Conservation (phyloP, 2,888 invertebrate genomes). For the Abrostola triplasia region DNA sequence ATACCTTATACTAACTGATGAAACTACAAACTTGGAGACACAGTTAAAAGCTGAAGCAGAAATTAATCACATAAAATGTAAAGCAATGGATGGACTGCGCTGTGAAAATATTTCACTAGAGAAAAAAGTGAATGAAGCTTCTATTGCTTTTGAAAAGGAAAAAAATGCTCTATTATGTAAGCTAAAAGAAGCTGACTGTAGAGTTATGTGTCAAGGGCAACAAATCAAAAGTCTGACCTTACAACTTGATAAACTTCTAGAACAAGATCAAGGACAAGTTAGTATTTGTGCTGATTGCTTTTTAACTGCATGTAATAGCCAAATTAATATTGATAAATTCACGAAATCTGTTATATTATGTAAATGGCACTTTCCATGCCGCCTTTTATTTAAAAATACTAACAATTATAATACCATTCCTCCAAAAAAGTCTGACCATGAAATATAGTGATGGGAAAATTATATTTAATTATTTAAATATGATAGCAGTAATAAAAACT, state of each 20-base stretch:
- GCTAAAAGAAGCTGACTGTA: constrained; percentile 86
- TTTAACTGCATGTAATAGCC: neutral
- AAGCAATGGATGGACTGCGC: constrained; percentile 72
- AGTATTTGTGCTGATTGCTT: constrained; percentile 14
- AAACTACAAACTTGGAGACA: constrained; percentile 77
- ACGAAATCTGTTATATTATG: no score
- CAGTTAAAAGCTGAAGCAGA: constrained; percentile 79
- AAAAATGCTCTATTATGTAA: constrained; percentile 82
- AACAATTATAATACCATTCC: no score
- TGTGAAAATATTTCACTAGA: constrained; percentile 74
- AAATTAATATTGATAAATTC: no score
- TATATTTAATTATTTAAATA: no score
- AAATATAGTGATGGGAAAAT: no score
- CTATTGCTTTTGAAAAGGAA: constrained; percentile 80
- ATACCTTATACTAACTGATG: constrained; percentile 76
- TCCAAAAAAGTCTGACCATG: no score
- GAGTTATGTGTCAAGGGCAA: constrained; percentile 87
- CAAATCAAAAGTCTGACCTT: constrained; percentile 86
- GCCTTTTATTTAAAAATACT: no score
- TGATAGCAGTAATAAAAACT: no score
- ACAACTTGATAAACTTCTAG: constrained; percentile 85
- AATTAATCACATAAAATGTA: constrained; percentile 76
- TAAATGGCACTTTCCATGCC: no score
- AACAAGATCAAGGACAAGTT: constrained; percentile 70
- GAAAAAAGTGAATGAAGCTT: constrained; percentile 73